Evolutionary conservation across 2,888 invertebrate genomes (phyloP).

Genomic region (Hyppa rectilinea): DNA sequence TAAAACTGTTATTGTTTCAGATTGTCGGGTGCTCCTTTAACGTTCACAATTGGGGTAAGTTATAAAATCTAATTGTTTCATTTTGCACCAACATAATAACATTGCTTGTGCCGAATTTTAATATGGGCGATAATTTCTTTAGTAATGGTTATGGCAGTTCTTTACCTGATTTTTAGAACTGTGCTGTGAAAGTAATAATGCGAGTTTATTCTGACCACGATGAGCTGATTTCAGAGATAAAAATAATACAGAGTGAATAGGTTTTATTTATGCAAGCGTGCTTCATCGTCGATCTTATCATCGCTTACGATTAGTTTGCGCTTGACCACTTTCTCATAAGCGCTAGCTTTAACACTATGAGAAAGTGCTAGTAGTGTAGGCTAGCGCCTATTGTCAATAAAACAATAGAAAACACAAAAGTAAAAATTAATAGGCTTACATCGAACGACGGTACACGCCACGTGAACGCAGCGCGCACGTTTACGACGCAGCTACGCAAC

Average conservation of each 20-base stretch:
- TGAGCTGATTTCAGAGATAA: not conserved
- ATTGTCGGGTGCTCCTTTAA: conserved; percentile 9
- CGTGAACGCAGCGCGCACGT: not conserved
- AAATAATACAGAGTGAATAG: too few species aligned
- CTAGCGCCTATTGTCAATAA: too few species aligned
- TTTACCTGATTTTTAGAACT: conserved; percentile 1
- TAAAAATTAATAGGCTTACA: not conserved
- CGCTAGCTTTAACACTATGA: too few species aligned
- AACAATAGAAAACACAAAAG: not conserved
- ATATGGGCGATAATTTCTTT: too few species aligned
- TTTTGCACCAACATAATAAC: not conserved
- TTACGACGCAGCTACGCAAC: not conserved
- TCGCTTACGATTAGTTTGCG: too few species aligned
- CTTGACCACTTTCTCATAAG: too few species aligned
- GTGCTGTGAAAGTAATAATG: not conserved
- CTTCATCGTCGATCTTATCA: too few species aligned
- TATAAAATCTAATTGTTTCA: conserved; percentile 42
- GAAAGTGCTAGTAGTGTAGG: too few species aligned
- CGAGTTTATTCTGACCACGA: not conserved
- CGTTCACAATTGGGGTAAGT: conserved; percentile 19
- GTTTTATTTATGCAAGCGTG: too few species aligned
- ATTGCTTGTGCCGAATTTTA: conserved; percentile 15
- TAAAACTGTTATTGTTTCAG: conserved; percentile 51
- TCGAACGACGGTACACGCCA: not conserved
- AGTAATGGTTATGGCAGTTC: not conserved